These are phyloP conservation scores for Drosophila longiperda DNA, from an alignment of 2,888 invertebrate species.

Conservation along the genomic window DNA sequence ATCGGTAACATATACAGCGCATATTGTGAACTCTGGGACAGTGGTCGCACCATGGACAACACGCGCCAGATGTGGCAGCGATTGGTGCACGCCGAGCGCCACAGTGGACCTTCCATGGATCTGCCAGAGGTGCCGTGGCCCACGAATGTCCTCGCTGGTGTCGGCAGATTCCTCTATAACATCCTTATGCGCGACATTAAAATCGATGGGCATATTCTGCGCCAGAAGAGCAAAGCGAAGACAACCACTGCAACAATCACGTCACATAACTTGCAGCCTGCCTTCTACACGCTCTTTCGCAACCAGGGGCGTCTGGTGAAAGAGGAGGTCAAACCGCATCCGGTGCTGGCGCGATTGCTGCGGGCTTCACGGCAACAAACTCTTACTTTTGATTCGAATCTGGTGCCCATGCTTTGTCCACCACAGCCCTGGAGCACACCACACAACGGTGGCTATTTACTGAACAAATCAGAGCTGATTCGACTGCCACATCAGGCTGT, in stretches of 20 bases:
- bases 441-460: conserved; percentile 90
- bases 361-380: conserved; percentile 88
- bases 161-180: conserved; percentile 94
- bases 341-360: conserved; percentile 88
- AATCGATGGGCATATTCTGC: conserved; percentile 90
- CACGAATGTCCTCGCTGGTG: conserved; percentile 86
- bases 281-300: conserved; percentile 92
- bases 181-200: conserved; percentile 94
- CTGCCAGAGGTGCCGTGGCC: conserved; percentile 89
- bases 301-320: conserved; percentile 88
- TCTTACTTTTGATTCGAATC: conserved; percentile 90
- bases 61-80: conserved; percentile 91
- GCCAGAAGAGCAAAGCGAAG: conserved; percentile 85
- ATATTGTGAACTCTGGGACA: conserved; percentile 89
- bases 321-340: conserved; percentile 94
- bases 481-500: conserved; percentile 86
- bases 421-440: conserved; percentile 93
- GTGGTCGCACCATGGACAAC: conserved; percentile 85
- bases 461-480: conserved; percentile 88
- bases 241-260: conserved; percentile 25
- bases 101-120: conserved; percentile 87
- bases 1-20: conserved; percentile 87
- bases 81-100: conserved; percentile 86
- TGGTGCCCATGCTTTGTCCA: conserved; percentile 92
- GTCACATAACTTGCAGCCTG: conserved; percentile 88